Base-by-base conservation (phyloP, 2,888 invertebrate genomes). In the Holacanthella duospinosa region DNA sequence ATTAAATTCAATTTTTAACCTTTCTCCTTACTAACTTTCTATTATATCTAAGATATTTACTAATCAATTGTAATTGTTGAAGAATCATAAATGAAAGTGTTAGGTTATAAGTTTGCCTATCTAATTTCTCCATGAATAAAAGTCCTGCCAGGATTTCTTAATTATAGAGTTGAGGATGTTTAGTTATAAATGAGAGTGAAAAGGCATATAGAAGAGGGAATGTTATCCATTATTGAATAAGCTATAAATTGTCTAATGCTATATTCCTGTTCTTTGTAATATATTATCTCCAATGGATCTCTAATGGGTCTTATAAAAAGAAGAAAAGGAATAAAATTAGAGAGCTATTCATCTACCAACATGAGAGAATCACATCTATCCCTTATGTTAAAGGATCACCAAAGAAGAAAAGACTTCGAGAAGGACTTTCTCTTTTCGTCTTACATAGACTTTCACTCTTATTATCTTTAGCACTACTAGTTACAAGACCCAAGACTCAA, bases 261-360 rank as follows among this genome's bases (percentile, higher is more conserved):
- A 16, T 36, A 16, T 48, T 48, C 48, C 48, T n/a, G 4, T 48
- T 48, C n/a, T n/a, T n/a, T 9, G 19, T 21, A n/a, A 48, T 48
- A 48, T 48, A n/a, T 48, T 48, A 48, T 48, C 21, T 48, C 48
- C 16, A 4, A 4, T 21, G 48, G n/a, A 48, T 48, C 48, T 48
- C n/a, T 48, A 48, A 48, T 48, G 48, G 48, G 48, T 48, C 48
- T 48, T 48, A 48, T 48, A 48, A 48, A 48, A 48, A 48, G 21
- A 21, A 48, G 48, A 48, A 48, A 48, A 21, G 19, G 48, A 48
- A 48, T 48, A 48, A 48, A 48, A 48, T 48, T 48, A 48, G 48
- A 48, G 48, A 48, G 48, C 48, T 21, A 48, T 48, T 48, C 48
- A 48, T 48, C 21, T 48, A 21, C 48, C 21, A 9, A 48, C 48